A percentile compares a stretch with the other conserved stretches of the same genome.
These are phyloP conservation scores for Eupithecia tripunctaria DNA, from an alignment of 2,888 invertebrate species.

Conservation along the genomic window DNA sequence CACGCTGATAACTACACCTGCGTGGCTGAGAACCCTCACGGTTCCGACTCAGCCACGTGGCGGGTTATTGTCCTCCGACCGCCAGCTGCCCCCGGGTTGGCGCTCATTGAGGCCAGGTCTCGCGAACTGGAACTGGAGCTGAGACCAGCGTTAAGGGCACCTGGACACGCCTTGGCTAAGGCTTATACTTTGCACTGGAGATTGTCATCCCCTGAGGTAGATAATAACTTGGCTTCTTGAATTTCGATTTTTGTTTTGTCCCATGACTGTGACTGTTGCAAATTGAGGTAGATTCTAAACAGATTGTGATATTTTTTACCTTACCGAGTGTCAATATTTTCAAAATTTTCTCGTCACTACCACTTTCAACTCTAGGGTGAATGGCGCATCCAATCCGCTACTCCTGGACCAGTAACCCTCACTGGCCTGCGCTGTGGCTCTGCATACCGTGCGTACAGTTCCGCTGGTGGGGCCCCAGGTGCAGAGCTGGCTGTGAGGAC, in stretches of 20 bases:
- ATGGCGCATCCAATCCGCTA: slow-evolving; percentile 85
- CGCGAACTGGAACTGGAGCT: slow-evolving; percentile 76
- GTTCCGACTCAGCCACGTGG: slow-evolving; percentile 92
- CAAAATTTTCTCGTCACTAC: not conserved
- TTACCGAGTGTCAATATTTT: not conserved
- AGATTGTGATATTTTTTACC: too few species aligned
- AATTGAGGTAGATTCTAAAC: too few species aligned
- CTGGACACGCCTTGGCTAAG: slow-evolving; percentile 77
- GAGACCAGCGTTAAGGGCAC: slow-evolving; percentile 65
- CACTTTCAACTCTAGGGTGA: slow-evolving; percentile 75
- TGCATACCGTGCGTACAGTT: slow-evolving; percentile 91
- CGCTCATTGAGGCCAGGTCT: slow-evolving; percentile 79
- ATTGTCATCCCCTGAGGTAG: slow-evolving; percentile 88
- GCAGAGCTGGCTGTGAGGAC: slow-evolving; percentile 90
- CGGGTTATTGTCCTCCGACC: slow-evolving; percentile 90
- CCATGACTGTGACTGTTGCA: too few species aligned
- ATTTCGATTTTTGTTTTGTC: not conserved
- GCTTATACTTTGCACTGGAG: slow-evolving; percentile 89
- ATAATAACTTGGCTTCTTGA: not conserved
- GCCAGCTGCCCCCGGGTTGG: slow-evolving; percentile 88
- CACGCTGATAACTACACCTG: slow-evolving; percentile 92
- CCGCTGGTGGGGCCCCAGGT: slow-evolving; percentile 91
- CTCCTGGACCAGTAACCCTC: slow-evolving; percentile 82
- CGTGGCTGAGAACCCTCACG: slow-evolving; percentile 92
- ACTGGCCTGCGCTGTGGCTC: slow-evolving; percentile 93